phyloP scores from a whole-genome alignment of 2,113 vertebrate genomes.

The Polypterus senegalus region DNA sequence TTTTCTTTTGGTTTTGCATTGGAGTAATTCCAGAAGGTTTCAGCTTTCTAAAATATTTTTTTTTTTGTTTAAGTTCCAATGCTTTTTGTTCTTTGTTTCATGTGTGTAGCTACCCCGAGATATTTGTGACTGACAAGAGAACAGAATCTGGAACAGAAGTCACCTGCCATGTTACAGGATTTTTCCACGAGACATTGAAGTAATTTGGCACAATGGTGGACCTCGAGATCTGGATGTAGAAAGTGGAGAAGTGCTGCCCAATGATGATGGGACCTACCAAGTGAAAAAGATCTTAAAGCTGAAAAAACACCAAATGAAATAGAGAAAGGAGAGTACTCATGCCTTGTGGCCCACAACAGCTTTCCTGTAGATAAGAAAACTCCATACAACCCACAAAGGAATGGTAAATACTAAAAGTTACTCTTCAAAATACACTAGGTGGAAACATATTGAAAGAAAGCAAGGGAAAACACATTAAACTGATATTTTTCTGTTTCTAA shows the following conservation, averaged over 20 bases:
- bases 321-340: slow-evolving; percentile 14
- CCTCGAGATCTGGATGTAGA: slow-evolving; percentile 22
- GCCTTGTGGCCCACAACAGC: slow-evolving; percentile 17
- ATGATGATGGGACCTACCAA: slow-evolving; percentile 34
- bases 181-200: slow-evolving; percentile 26
- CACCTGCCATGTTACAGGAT: slow-evolving; percentile 32
- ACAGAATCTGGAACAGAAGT: slow-evolving; percentile 8
- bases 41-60: no score
- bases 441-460: background rate
- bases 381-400: no score
- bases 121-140: no score
- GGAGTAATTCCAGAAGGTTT: no score
- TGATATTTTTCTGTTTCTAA: no score
- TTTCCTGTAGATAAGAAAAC: background rate
- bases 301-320: background rate
- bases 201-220: slow-evolving; percentile 20
- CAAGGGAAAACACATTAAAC: background rate
- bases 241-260: slow-evolving; percentile 22
- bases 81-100: no score
- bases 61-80: no score
- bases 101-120: no score
- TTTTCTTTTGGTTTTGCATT: no score
- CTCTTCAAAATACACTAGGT: background rate
- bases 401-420: background rate
- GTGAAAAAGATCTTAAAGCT: slow-evolving; percentile 12